A percentile compares a stretch with the other conserved stretches of the same genome.
These are phyloP conservation scores for Chascanopsetta lugubris DNA, from an alignment of 2,113 vertebrate genomes.

Conservation along the genomic window DNA sequence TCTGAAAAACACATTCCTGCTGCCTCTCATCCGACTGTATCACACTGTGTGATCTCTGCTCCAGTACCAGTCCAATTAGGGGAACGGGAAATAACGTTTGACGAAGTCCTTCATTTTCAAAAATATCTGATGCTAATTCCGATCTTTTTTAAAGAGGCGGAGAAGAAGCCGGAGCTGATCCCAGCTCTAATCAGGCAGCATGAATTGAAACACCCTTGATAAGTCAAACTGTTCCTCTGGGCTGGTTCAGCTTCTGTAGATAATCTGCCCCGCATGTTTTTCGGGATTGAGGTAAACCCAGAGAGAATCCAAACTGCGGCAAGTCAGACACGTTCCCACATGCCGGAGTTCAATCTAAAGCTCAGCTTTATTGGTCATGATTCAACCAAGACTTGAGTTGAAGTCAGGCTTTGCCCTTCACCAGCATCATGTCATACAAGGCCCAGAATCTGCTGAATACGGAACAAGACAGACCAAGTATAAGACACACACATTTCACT, in stretches of 20 bases:
- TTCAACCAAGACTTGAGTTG: background rate
- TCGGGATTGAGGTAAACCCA: conserved; percentile 8
- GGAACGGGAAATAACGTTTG: conserved; percentile 5
- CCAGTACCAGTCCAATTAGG: background rate
- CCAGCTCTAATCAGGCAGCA: conserved; percentile 17
- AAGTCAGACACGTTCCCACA: background rate
- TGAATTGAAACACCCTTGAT: conserved; percentile 1
- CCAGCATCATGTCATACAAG: background rate
- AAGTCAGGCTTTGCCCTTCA: background rate
- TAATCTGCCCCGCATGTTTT: conserved; percentile 14
- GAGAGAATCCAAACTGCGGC: conserved; percentile 8
- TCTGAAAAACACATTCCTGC: conserved; percentile 37
- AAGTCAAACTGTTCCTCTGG: conserved; percentile 6
- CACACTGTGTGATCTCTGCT: conserved; percentile 22
- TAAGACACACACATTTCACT: too few relatives aligned
- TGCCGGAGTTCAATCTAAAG: background rate
- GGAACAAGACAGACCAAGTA: too few relatives aligned
- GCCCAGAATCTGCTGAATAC: background rate
- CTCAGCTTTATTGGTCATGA: background rate
- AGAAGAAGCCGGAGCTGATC: conserved; percentile 5
- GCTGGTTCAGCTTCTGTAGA: conserved; percentile 1
- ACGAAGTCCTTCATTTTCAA: conserved; percentile 17
- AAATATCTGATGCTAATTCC: conserved; percentile 10
- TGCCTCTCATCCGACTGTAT: conserved; percentile 13
- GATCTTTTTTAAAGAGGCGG: background rate